Evolutionary conservation across 2,888 invertebrate genomes (phyloP), one percentile per base, ranked within the genome.

Genomic region (Chironomus riparius): DNA sequence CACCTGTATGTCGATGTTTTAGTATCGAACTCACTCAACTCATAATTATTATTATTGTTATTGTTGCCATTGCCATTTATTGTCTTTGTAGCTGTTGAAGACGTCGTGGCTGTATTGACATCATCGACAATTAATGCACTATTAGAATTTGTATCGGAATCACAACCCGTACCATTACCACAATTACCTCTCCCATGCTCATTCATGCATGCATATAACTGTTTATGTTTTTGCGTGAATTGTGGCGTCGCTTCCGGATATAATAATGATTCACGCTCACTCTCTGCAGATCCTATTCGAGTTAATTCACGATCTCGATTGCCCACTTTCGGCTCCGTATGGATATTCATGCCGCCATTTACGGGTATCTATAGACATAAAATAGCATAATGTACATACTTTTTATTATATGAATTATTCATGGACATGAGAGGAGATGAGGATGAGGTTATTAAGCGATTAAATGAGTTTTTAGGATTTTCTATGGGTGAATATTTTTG

Each of bases 1-100:
- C 79, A 79, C 79, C 79, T 79, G 79, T 79, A 79, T 50, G 78
- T 79, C 78, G 79, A 79, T 76, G 78, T 78, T 76, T 78, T 78
- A 68, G 79, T 77, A 81, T 86, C 89, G 80, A 92, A 87, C 83
- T 92, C 92, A 71, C 91, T 87, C 88, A 92, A 88, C 83, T 92
- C 92, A 83, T 91, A 92, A 81, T 91, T 92, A 83, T 38, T 38
- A 38, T 38, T 38, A 38, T 38, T 38, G 10, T 38, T 38, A 38
- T 91, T 92, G 84, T 91, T 91, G 73, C 91, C 90, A 84, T 91
- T 91, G 74, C 91, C 90, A 83, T 91, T 91, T 77, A 86, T 83
- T 13, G 89, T 89, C 82, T 89, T 90, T 78, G 88, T 88, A 48
- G 83, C 82, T 22, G 80, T 80, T 69, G 80, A 83, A 79, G 79